Conservation (phyloP, 2,113 vertebrate genomes). For the rabbit (Oryctolagus cuniculus) region mOryCun1.1 NC_091432.1:217634501-217635000, state of each 20-base stretch:
- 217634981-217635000: neutral
- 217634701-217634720: neutral
- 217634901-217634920: neutral
- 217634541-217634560: too few relatives aligned
- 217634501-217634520: too few relatives aligned
- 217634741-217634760: rapidly evolving
- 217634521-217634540: too few relatives aligned
- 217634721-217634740: neutral
- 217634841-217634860: rapidly evolving
- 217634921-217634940: neutral
- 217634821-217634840: rapidly evolving
- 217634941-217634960: neutral
- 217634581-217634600: too few relatives aligned
- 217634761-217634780: neutral
- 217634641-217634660: neutral
- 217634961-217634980: neutral
- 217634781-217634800: neutral
- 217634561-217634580: too few relatives aligned
- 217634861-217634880: neutral
- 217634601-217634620: too few relatives aligned
- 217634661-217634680: neutral
- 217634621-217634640: too few relatives aligned
- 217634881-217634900: neutral
- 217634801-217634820: neutral
- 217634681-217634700: neutral